phyloP scores from a whole-genome alignment of 1,140 invertebrate species.

The Mylabris phalerata region DNA sequence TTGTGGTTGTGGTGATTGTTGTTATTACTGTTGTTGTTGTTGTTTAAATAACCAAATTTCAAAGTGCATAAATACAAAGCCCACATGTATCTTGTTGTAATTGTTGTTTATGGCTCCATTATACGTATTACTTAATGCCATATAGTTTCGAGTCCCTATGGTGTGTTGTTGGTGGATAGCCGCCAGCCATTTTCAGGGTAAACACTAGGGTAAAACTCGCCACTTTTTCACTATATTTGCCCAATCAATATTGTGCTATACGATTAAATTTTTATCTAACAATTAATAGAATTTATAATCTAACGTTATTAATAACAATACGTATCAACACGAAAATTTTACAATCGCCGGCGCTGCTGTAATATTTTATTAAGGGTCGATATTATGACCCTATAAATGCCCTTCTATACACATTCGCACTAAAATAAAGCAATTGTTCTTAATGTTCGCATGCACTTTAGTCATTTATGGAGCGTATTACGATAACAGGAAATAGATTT shows the following conservation, averaged over 20 bases:
- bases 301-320: no score
- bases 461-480: constrained; percentile 8
- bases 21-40: no score
- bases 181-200: no score
- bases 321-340: no score
- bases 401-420: neutral
- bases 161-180: neutral
- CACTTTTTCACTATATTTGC: no score
- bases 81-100: constrained; percentile 18
- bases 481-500: constrained; percentile 10
- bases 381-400: neutral
- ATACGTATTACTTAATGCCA: constrained; percentile 30
- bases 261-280: no score
- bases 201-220: no score
- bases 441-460: constrained; percentile 11
- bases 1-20: no score
- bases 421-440: constrained; percentile 5
- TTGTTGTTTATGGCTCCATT: constrained; percentile 31
- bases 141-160: constrained; percentile 11
- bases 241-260: no score
- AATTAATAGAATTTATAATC: no score
- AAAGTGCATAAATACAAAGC: constrained; percentile 2
- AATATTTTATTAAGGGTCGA: constrained; percentile 3
- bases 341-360: neutral
- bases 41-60: constrained; percentile 6